Base-by-base conservation (phyloP, 2,113 vertebrate species). In the Hemichromis elongatus region DNA sequence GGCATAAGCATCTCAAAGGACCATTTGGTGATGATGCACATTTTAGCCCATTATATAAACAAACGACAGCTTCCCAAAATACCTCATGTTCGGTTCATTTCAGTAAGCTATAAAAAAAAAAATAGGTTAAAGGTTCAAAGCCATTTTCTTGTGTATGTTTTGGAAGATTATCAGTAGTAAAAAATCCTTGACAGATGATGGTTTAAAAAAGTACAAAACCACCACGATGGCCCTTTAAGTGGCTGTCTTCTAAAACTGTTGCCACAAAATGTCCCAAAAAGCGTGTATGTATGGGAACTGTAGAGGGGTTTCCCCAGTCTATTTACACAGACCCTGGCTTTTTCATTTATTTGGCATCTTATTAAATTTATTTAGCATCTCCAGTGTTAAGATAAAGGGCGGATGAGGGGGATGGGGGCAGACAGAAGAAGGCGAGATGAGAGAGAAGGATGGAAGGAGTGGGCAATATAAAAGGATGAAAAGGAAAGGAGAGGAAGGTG, bases 1-100 rank as follows among this genome's bases (percentile, higher is more conserved):
- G 93, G 90, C 93, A 93, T 92, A 90, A 84, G 89, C 85, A 86
- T 66, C 87, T 93, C 77, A 63, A 78, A 81, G 79, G 79, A 83
- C 79, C 86, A 16, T 30, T 53, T 7, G n/a, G 68, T 68, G 55
- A 83, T 63, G 40, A 79, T 82, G 82, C 55, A 83, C 57, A 86
- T 90, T 79, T 85, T 81, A 88, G 21, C 70, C 33, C 45, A 42
- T 37, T 24, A 11, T n/a, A 82, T 30, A 45, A 47, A 33, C 33
- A 57, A 79, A 56, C 3, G 2, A 28, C 3, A 10, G 21, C 79
- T 61, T 79, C 85, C 52, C 80, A 86, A 86, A 86, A 42, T 57
- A 63, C 33, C 61, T 52, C 19, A n/a, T 61, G 77, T 78, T 75
- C 2, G 19, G 53, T 85, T 88, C 1, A 75, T 63, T 37, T 75